A percentile compares a stretch with the other conserved stretches of the same genome.
These are phyloP conservation scores for Meloidogyne floridensis DNA, from an alignment of 1,140 invertebrate species.

Conservation along the genomic window DNA sequence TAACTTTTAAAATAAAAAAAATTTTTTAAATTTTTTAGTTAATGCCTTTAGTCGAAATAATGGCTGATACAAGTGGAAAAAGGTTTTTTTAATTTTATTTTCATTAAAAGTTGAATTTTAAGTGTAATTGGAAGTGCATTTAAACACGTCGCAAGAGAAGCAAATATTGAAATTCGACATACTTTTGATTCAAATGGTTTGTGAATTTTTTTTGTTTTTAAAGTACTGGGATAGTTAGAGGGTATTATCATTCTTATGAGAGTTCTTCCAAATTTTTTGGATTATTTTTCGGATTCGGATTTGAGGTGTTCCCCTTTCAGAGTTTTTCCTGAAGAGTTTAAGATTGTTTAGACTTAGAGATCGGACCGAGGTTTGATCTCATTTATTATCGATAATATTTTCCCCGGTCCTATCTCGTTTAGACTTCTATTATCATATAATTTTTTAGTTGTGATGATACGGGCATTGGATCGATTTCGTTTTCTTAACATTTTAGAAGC, in stretches of 20 bases:
- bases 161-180: slow-evolving; percentile 34
- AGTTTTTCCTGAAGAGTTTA: background rate
- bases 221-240: too few species aligned
- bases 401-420: too few species aligned
- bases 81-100: slow-evolving; percentile 13
- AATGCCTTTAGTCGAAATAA: slow-evolving; percentile 35
- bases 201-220: background rate
- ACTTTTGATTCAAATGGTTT: slow-evolving; percentile 38
- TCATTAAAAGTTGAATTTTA: background rate
- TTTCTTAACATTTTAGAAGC: slow-evolving; percentile 40
- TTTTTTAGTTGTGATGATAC: slow-evolving; percentile 28
- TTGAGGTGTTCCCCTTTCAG: too few species aligned
- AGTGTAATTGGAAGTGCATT: slow-evolving; percentile 41
- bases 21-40: slow-evolving; percentile 3
- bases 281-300: too few species aligned
- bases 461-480: slow-evolving; percentile 18
- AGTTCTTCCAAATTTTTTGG: too few species aligned
- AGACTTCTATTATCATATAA: too few species aligned
- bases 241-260: too few species aligned
- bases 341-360: background rate
- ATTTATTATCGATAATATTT: too few species aligned
- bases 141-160: slow-evolving; percentile 28
- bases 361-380: too few species aligned
- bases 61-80: slow-evolving; percentile 32
- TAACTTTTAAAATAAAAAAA: background rate